Evolutionary conservation across 2,113 vertebrate species (phyloP), one percentile per base, ranked within the genome.

Genomic region (Psophia crepitans): DNA sequence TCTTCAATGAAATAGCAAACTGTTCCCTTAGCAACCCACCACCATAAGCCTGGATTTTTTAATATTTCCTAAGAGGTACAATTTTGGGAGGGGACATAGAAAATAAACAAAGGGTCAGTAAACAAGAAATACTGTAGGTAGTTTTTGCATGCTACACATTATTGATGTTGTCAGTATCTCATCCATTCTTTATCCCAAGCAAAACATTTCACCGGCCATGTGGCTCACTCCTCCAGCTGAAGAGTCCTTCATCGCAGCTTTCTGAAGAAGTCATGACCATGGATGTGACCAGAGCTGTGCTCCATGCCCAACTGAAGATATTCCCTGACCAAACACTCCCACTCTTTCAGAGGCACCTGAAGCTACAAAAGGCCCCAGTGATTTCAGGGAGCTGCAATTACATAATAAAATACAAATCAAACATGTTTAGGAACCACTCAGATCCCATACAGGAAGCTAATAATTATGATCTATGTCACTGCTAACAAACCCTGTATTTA

Each of bases 21-120:
- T 79, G 86, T 89, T 95, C 69, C 89, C 89, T 80, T 80, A 94
- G 63, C 87, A 94, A 94, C 89, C 35, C 91, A 22, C 30, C 61
- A 65, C 43, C 43, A 46, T 46, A 82, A 79, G 22, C 41, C 19
- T 89, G 61, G 20, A 23, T 44, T 78, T 89, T 75, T 81, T 65
- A 84, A 35, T 75, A 84, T 73, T 82, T 82, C 89, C 44, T 27
- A 56, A 86, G 54, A 81, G 16, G 9, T 39, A n/a, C 24, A 28
- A 39, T 92, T 94, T 56, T 64, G 21, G 17, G 28, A 78, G 21
- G 18, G 32, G 8, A 69, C 28, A 46, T 2, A 83, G n/a, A 54
- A 87, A 83, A 65, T 41, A 60, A 94, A 79, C 15, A 84, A 71
- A 79, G 10, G 3, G 2, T 56, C 33, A n/a, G 27, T 32, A 83